Conservation (phyloP, 1,140 invertebrate species). For the Drosophila mayri region DNA sequence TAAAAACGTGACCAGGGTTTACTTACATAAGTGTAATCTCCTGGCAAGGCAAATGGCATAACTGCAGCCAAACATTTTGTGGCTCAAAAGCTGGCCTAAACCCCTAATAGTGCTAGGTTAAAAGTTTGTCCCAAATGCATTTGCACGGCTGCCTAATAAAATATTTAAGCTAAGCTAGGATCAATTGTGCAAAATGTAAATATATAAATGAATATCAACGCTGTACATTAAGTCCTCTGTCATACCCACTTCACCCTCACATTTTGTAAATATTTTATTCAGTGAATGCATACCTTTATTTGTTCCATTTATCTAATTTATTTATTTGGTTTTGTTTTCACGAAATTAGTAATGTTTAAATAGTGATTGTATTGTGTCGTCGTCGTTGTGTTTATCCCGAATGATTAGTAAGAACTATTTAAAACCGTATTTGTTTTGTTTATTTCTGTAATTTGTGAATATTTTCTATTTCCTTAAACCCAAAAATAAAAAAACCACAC, state of each 20-base stretch:
- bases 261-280: constrained; percentile 54
- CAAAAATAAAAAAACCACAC: neutral
- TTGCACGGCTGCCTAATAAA: constrained; percentile 5
- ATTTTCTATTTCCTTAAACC: neutral
- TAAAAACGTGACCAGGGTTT: constrained; percentile 30
- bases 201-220: constrained; percentile 2
- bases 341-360: constrained; percentile 20
- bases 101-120: neutral
- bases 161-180: constrained; percentile 14
- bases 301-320: constrained; percentile 24
- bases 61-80: constrained; percentile 4
- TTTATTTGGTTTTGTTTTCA: constrained; percentile 25
- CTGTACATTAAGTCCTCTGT: neutral
- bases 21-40: constrained; percentile 5
- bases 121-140: neutral
- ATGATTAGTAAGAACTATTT: constrained; percentile 7
- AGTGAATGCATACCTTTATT: constrained; percentile 34
- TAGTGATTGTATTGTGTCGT: constrained; percentile 48
- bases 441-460: constrained; percentile 5
- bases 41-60: constrained; percentile 13
- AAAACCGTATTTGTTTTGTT: neutral
- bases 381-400: constrained; percentile 39
- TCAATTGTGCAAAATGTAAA: constrained; percentile 16
- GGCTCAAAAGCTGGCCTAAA: constrained; percentile 3
- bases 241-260: constrained; percentile 16